phyloP scores from a whole-genome alignment of 1,140 invertebrate species.

The Drepana arcuata region DNA sequence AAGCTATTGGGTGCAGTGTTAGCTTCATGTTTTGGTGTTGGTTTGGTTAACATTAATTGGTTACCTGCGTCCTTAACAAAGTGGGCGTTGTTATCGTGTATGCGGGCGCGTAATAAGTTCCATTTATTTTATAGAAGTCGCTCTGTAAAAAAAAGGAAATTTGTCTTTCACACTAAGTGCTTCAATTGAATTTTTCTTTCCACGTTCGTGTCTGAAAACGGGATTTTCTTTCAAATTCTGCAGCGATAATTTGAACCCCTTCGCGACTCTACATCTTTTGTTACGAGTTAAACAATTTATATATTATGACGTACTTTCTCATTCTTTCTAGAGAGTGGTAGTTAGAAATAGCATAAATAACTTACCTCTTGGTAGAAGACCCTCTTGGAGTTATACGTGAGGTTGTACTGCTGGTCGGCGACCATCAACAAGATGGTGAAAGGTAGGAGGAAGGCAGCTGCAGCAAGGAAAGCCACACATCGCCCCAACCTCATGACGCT shows the following conservation, averaged over 20 bases:
- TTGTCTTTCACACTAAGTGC: no score
- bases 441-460: constrained; percentile 53
- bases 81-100: constrained; percentile 38
- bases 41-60: constrained; percentile 18
- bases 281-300: no score
- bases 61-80: constrained; percentile 53
- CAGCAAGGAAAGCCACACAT: constrained; percentile 58
- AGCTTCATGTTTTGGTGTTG: constrained; percentile 19
- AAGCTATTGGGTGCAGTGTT: constrained; percentile 31
- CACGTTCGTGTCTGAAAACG: constrained; percentile 4
- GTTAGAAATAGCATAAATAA: no score
- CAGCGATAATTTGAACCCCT: no score
- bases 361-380: constrained; percentile 66
- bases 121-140: constrained; percentile 68
- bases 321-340: no score
- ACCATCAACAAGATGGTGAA: constrained; percentile 64
- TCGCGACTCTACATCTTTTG: no score
- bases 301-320: no score
- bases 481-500: constrained; percentile 52
- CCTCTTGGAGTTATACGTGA: constrained; percentile 56
- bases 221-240: no score
- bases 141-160: constrained; percentile 61
- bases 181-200: constrained; percentile 6
- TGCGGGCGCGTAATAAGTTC: constrained; percentile 47
- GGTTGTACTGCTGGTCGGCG: constrained; percentile 60